phyloP scores from a whole-genome alignment of 2,888 invertebrate genomes.

The Noctua comes region DNA sequence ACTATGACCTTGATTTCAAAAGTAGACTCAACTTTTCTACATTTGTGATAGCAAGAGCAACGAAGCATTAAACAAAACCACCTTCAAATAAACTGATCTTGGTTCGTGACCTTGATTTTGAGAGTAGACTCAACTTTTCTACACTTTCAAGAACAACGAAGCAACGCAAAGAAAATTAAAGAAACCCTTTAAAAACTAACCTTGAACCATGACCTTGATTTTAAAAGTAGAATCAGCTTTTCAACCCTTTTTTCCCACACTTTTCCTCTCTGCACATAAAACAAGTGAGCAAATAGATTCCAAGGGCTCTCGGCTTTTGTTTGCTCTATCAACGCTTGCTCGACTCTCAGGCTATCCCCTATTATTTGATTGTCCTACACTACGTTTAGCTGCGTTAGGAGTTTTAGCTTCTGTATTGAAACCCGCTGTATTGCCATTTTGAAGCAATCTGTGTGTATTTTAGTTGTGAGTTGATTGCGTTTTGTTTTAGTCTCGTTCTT shows the following conservation, averaged over 20 bases:
- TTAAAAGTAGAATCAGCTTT: slow-evolving; percentile 19
- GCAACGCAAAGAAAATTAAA: no score
- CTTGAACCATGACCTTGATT: slow-evolving; percentile 1
- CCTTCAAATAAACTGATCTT: no score
- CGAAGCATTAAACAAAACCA: no score
- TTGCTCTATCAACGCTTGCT: slow-evolving; percentile 42
- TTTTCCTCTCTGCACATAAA: slow-evolving; percentile 12
- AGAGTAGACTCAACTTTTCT: no score
- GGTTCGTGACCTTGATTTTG: not conserved
- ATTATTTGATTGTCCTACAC: slow-evolving; percentile 49
- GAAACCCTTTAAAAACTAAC: not conserved
- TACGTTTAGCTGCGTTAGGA: slow-evolving; percentile 33
- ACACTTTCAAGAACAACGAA: not conserved
- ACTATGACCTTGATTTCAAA: slow-evolving; percentile 8
- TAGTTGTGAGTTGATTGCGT: not conserved
- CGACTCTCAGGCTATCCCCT: slow-evolving; percentile 30
- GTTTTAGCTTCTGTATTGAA: slow-evolving; percentile 29
- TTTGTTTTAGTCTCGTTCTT: not conserved
- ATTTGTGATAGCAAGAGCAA: no score
- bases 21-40: slow-evolving; percentile 12
- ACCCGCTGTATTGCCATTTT: slow-evolving; percentile 31
- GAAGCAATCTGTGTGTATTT: not conserved
- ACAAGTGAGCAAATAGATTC: slow-evolving; percentile 41
- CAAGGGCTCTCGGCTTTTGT: slow-evolving; percentile 45
- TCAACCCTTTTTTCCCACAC: slow-evolving; percentile 1